Evolutionary conservation across 1,140 invertebrate species (phyloP), one percentile per base, ranked within the genome.

Genomic region (Brachionus asplanchnoidis): DNA sequence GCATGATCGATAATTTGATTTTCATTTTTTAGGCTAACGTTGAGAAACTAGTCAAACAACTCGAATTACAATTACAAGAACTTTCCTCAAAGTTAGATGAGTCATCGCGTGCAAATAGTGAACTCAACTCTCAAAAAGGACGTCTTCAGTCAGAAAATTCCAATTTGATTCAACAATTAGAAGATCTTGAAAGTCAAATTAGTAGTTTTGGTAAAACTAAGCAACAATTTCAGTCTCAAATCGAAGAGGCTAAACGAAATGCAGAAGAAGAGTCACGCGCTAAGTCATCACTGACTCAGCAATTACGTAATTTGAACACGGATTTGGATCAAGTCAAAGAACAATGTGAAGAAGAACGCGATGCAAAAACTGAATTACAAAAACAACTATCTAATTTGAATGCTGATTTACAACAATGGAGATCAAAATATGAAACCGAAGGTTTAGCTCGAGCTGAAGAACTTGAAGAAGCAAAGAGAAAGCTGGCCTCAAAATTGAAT

Each of bases 371-470:
- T 82, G 92, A 93, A 84, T 87, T 93, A 85, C 96, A 98, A 91
- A 93, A 97, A 88, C 97, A 98, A 91, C 92, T 99, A 86, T 95
- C 95, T 93, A 99, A 99, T 92, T 95, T 96, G 86, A 98, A 98
- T 88, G 95, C 94, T 87, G 97, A 97, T 89, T 92, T 94, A 86
- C 86, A 86, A 73, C 87, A 88, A 86, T 90, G 86, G 89, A 68
- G 87, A 75, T 87, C 87, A 26, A 85, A 85, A 87, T 87, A 73
- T 85, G 86, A 23, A 88, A 87, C 78, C 68, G 66, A 82, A 85
- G 86, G 68, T 88, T 93, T 98, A 86, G 95, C 96, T 85, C 93
- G 96, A 87, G 94, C 96, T 87, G 97, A 99, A 91, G 97, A 99
- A 91, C 93, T 99, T 86, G 97, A 99, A 90, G 97, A 99, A 90